Percentiles rank a stretch among this genome's conserved stretches.
Conservation (phyloP, 2,888 invertebrate genomes). For the Thalpophila matura region DNA sequence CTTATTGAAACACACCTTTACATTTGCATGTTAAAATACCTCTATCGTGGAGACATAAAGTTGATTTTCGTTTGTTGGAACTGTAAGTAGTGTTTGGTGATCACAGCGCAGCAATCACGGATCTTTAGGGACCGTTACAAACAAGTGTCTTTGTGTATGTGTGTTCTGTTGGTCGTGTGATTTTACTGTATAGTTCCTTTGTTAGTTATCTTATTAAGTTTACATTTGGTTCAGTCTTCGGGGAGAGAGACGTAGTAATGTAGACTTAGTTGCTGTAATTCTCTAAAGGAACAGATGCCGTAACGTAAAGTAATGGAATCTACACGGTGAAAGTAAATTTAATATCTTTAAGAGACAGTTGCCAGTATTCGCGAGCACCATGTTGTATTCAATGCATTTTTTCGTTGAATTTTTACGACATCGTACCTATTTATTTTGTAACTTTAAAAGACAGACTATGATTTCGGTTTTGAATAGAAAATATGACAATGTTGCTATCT, state of each 20-base stretch:
- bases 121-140: constrained; percentile 73
- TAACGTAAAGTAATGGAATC: constrained; percentile 41
- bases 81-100: constrained; percentile 42
- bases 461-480: constrained; percentile 4
- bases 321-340: constrained; percentile 25
- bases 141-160: constrained; percentile 68
- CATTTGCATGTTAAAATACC: constrained; percentile 34
- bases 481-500: neutral
- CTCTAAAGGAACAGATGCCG: constrained; percentile 24
- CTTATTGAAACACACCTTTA: constrained; percentile 70
- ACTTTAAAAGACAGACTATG: neutral
- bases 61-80: constrained; percentile 35
- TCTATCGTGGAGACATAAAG: constrained; percentile 40
- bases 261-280: constrained; percentile 9
- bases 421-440: constrained; percentile 22
- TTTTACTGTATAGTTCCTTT: constrained; percentile 49
- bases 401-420: constrained; percentile 16
- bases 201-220: constrained; percentile 60
- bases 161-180: constrained; percentile 48
- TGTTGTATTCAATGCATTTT: constrained; percentile 29
- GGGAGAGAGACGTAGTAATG: constrained; percentile 11
- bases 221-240: constrained; percentile 41
- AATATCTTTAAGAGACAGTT: constrained; percentile 34
- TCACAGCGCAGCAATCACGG: constrained; percentile 70
- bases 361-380: neutral